Base-by-base conservation (phyloP, 2,888 invertebrate species). In the Xanthorhoe spadicearia region DNA sequence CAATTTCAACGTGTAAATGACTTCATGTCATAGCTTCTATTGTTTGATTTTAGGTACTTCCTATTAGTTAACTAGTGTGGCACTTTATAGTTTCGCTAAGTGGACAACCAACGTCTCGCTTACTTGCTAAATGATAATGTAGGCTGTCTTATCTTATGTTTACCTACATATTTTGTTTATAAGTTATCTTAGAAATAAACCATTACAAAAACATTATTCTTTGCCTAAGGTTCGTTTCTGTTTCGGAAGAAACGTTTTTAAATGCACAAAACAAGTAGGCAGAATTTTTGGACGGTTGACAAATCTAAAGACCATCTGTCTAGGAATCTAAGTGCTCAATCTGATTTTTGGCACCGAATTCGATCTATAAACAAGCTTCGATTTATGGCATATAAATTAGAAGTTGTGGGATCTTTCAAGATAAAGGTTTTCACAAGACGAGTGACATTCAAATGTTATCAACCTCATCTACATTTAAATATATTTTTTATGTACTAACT, bases 271-370 rank as follows among this genome's bases (percentile, higher is more conserved):
- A 18, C 15, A 63, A 67, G 59, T 69, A 72, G 68, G 66, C 66
- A 56, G 60, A 56, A 43, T 48, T 72, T 79, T 82, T 83, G 81
- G 82, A 82, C 74, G 66, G 68, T 73, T 82, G 82, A 83, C 81
- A 84, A 81, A 83, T 76, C 62, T 69, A 74, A 72, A 72, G 70
- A 73, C 74, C 76, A 73, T 74, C 64, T 69, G 69, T 71, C 73
- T 63, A 78, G 74, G 77, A 82, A 77, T 73, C 74, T 78, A 77
- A 72, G 75, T 71, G 77, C 64, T 77, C 71, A 17, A 52, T 61
- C 57, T 61, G 38, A 48, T 17, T 48, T 61, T 85, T 85, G 83
- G 85, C 84, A 84, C 75, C 64, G 19, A 64, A 67, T 67, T 70
- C 58, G 69, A 66, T 70, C 74, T 76, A 81, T 81, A 80, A 83